phyloP scores from a whole-genome alignment of 2,113 vertebrate genomes.

The Trogon melanurus region DNA sequence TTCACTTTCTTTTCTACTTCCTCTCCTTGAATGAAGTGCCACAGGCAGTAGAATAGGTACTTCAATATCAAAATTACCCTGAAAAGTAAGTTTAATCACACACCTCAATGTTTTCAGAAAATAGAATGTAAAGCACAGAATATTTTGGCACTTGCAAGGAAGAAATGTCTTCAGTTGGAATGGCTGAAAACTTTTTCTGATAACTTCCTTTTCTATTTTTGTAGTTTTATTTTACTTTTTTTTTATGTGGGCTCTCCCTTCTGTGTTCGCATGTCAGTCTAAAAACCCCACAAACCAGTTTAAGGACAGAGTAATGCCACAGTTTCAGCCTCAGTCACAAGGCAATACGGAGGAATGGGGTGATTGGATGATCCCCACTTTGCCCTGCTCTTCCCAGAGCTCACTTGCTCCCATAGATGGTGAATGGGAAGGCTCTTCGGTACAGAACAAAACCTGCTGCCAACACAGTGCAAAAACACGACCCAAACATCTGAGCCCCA shows the following conservation, averaged over 20 bases:
- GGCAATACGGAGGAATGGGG: accelerated
- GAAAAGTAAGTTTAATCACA: conserved; percentile 21
- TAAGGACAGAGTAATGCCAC: not conserved
- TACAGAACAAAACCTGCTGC: not conserved
- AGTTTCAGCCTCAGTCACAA: not conserved
- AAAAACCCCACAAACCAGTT: not conserved
- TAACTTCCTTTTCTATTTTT: not conserved
- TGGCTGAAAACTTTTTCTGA: not conserved
- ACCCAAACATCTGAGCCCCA: not conserved
- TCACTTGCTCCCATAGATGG: not conserved
- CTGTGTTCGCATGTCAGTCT: not conserved
- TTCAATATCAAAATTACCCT: conserved; percentile 24
- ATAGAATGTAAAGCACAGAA: not conserved
- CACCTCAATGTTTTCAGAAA: not conserved
- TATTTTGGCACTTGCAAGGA: not conserved
- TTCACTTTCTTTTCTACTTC: not conserved
- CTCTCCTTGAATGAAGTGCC: not conserved
- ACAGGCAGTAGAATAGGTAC: not conserved
- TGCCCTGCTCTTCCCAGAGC: not conserved
- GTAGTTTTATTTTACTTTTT: not conserved
- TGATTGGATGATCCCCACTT: not conserved
- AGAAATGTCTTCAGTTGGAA: not conserved
- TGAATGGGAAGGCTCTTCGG: accelerated
- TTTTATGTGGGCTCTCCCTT: not conserved
- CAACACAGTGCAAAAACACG: not conserved